Evolutionary conservation across 2,113 vertebrate species (phyloP).

Genomic region (Microcebus griseorufus): DNA sequence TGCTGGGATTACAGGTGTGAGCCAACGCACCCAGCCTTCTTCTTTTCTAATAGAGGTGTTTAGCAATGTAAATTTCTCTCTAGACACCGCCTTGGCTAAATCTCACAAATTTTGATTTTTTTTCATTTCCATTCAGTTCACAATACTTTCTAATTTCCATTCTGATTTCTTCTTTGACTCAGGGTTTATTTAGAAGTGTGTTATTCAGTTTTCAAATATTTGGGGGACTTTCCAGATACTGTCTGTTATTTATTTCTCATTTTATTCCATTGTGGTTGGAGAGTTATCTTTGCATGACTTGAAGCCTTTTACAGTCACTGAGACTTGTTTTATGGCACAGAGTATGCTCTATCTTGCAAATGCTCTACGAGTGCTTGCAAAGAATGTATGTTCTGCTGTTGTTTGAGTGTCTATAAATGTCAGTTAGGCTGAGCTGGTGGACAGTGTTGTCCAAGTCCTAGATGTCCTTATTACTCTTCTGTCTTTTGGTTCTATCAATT

Average conservation of each 20-base stretch:
- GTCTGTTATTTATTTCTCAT: background rate
- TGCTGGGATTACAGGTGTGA: too few species aligned
- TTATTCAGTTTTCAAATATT: background rate
- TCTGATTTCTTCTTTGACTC: too few species aligned
- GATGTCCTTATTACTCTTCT: rapidly evolving
- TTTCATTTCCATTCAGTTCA: too few species aligned
- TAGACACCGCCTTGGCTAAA: too few species aligned
- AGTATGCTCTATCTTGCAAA: rapidly evolving
- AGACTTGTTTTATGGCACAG: background rate
- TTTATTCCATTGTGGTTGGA: background rate
- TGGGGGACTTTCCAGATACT: background rate
- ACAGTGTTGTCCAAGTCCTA: rapidly evolving
- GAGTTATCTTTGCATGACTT: background rate
- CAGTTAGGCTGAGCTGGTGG: rapidly evolving
- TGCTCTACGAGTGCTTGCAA: background rate
- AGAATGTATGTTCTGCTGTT: rapidly evolving
- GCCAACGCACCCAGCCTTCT: too few species aligned
- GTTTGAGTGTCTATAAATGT: rapidly evolving
- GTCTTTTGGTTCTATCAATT: background rate
- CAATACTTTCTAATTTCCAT: background rate
- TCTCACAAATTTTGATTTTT: too few species aligned
- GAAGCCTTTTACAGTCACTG: rapidly evolving
- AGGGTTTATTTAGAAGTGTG: background rate
- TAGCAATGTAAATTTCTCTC: too few species aligned
- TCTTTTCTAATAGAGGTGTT: too few species aligned